Conservation (phyloP, 1,140 invertebrate species). For the Drosophila bocqueti region DNA sequence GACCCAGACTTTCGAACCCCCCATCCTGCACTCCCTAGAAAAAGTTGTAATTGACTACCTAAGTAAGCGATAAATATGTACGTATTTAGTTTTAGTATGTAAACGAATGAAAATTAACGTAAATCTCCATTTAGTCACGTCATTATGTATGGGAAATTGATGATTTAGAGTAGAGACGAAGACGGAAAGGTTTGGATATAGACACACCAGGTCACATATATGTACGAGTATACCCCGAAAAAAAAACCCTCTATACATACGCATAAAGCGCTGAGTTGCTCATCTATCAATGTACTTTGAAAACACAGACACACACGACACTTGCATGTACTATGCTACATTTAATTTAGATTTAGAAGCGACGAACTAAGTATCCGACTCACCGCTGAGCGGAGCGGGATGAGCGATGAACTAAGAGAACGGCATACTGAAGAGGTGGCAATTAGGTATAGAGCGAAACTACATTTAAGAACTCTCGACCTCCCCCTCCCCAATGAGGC, state of each 20-base stretch:
- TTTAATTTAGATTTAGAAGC: constrained; percentile 80
- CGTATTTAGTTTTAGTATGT: constrained; percentile 77
- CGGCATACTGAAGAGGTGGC: constrained; percentile 78
- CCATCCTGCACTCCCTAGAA: constrained; percentile 24
- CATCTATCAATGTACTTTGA: constrained; percentile 72
- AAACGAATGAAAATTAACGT: constrained; percentile 46
- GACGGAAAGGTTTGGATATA: constrained; percentile 69
- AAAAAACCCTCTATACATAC: constrained; percentile 33
- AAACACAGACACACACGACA: constrained; percentile 49
- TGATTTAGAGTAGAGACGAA: constrained; percentile 70
- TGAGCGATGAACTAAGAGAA: constrained; percentile 62
- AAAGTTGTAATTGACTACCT: constrained; percentile 64
- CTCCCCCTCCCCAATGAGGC: constrained; percentile 17
- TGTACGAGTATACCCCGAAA: constrained; percentile 36
- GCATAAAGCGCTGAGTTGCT: constrained; percentile 70
- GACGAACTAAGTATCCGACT: constrained; percentile 65
- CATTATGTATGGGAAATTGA: constrained; percentile 61
- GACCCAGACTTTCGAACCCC: constrained; percentile 7
- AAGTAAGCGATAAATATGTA: constrained; percentile 69
- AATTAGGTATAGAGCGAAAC: constrained; percentile 77
- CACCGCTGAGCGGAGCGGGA: constrained; percentile 56
- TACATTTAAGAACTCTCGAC: constrained; percentile 62
- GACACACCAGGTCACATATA: constrained; percentile 35
- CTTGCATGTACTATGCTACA: constrained; percentile 63
- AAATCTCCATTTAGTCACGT: constrained; percentile 51